Conservation (phyloP, 2,113 vertebrate species). For the Mormyrus lacerda region DNA sequence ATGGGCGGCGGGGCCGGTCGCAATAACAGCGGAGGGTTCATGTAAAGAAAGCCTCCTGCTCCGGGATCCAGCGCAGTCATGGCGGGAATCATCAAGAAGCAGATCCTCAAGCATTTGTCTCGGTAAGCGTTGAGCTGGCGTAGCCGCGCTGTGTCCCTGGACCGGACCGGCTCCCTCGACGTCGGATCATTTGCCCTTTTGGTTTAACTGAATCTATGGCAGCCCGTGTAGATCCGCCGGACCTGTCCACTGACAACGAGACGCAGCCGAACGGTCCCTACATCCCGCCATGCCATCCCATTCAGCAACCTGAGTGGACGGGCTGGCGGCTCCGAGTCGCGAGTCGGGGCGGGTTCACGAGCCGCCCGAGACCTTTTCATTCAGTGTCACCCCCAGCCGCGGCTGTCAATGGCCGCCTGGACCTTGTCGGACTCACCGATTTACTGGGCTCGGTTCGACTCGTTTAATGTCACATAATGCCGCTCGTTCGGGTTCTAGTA, state of each 20-base stretch:
- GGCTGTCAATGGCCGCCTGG: not conserved
- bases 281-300: not conserved
- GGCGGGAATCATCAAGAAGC: constrained; percentile 92
- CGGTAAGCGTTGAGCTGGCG: constrained; percentile 60
- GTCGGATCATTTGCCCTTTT: not conserved
- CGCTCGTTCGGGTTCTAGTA: not conserved
- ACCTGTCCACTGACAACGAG: not conserved
- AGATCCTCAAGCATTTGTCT: constrained; percentile 93
- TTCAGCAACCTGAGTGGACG: not conserved
- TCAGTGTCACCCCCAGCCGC: not conserved
- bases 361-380: not conserved
- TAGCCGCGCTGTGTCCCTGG: not conserved
- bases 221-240: not conserved
- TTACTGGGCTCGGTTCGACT: not conserved
- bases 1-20: not conserved
- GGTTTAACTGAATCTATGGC: not conserved
- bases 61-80: constrained; percentile 46
- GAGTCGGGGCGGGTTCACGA: not conserved
- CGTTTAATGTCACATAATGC: not conserved
- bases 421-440: not conserved
- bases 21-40: not conserved
- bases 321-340: not conserved
- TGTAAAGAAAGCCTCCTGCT: not conserved
- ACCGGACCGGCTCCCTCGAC: not conserved
- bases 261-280: not conserved